Percentiles rank a stretch among this genome's conserved stretches.
These are phyloP conservation scores for Xestia ashworthii DNA, from an alignment of 2,888 invertebrate genomes.

Conservation along the genomic window DNA sequence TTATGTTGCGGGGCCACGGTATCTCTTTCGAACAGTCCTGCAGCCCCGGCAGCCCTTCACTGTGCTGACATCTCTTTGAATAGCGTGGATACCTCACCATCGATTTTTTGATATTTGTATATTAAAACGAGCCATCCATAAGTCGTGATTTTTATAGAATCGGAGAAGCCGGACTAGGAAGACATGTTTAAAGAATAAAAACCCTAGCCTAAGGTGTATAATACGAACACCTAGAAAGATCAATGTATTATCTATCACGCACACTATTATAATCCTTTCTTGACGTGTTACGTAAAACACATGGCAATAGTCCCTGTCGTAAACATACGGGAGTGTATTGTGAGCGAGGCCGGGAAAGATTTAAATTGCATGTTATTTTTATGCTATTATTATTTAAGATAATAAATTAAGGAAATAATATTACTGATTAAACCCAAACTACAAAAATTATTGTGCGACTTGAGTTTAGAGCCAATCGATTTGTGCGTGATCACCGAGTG, in stretches of 20 bases:
- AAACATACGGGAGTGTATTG: conserved; percentile 20
- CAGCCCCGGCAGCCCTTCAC: too few relatives aligned
- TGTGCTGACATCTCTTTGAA: too few relatives aligned
- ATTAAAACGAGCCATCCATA: too few relatives aligned
- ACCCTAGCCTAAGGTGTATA: background rate
- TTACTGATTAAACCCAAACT: too few relatives aligned
- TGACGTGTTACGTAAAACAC: conserved; percentile 42
- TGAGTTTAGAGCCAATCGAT: too few relatives aligned
- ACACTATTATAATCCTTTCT: conserved; percentile 56
- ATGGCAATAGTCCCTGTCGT: conserved; percentile 31
- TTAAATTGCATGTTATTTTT: background rate
- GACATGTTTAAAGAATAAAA: conserved; percentile 2
- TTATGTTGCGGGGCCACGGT: too few relatives aligned
- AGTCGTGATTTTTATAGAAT: conserved; percentile 10
- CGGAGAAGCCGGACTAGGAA: background rate
- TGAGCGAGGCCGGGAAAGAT: background rate
- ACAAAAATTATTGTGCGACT: too few relatives aligned
- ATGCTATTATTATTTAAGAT: too few relatives aligned
- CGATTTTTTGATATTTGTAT: background rate
- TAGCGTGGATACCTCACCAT: too few relatives aligned
- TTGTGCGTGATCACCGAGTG: too few relatives aligned
- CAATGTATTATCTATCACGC: conserved; percentile 46
- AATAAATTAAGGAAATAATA: too few relatives aligned
- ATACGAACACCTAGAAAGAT: conserved; percentile 39
- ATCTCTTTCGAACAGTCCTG: too few relatives aligned